Evolutionary conservation across 2,797 vertebrate species (phyloP).

Genomic region (Schizopygopsis malacanthus): DNA sequence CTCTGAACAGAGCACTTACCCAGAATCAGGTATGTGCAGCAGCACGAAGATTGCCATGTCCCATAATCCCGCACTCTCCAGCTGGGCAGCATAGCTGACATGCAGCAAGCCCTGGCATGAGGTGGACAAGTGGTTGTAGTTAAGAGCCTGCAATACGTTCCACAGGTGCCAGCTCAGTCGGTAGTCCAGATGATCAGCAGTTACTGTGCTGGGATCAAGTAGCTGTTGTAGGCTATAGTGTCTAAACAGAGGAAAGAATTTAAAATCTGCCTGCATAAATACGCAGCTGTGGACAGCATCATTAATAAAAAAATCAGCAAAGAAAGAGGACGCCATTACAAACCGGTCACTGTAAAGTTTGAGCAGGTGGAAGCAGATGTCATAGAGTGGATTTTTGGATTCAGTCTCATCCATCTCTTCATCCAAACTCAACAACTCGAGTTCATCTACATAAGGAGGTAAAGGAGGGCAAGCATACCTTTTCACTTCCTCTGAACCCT

Average conservation of each 20-base stretch:
- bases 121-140: slow-evolving; percentile 85
- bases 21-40: slow-evolving; percentile 83
- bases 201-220: slow-evolving; percentile 88
- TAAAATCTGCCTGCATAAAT: not conserved
- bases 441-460: slow-evolving; percentile 86
- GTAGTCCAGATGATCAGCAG: slow-evolving; percentile 87
- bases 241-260: slow-evolving; percentile 68
- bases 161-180: slow-evolving; percentile 96
- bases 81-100: slow-evolving; percentile 89
- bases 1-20: slow-evolving; percentile 56
- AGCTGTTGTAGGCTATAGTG: slow-evolving; percentile 88
- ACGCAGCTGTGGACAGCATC: too few species aligned
- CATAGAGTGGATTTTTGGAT: slow-evolving; percentile 76
- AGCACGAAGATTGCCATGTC: slow-evolving; percentile 92
- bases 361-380: slow-evolving; percentile 93
- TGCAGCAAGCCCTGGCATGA: slow-evolving; percentile 86
- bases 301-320: not conserved
- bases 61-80: slow-evolving; percentile 91
- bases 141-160: slow-evolving; percentile 88
- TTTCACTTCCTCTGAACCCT: slow-evolving; percentile 82
- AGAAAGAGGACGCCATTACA: not conserved
- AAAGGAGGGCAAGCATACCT: slow-evolving; percentile 88
- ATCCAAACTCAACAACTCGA: slow-evolving; percentile 64
- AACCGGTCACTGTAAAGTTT: slow-evolving; percentile 97
- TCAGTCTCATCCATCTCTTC: slow-evolving; percentile 67